Percentiles rank a stretch among this genome's conserved stretches.
phyloP scores from a whole-genome alignment of 2,113 vertebrate species.

The Xiphophorus couchianus region DNA sequence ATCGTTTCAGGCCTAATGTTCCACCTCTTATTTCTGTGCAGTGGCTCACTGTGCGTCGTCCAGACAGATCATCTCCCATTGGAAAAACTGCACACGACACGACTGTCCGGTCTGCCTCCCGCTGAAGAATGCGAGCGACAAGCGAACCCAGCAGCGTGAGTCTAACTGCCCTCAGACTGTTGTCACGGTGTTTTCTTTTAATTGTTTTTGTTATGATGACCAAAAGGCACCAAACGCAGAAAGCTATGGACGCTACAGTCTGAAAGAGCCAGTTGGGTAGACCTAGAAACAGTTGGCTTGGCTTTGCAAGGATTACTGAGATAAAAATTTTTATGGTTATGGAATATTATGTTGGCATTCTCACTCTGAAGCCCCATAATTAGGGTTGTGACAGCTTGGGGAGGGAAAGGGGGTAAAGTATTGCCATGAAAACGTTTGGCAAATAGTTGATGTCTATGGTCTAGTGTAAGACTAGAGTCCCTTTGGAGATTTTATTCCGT shows the following conservation, averaged over 20 bases:
- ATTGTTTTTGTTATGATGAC: neutral
- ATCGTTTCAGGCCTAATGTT: too few species aligned
- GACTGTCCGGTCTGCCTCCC: constrained; percentile 83
- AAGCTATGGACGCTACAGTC: neutral
- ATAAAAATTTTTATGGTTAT: neutral
- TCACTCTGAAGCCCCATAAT: neutral
- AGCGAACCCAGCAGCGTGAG: constrained; percentile 82
- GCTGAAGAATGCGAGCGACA: constrained; percentile 82
- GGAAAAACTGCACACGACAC: constrained; percentile 84
- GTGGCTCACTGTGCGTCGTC: constrained; percentile 99
- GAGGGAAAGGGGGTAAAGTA: neutral
- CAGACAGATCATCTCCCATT: constrained; percentile 98
- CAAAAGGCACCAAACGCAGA: neutral
- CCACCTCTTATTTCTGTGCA: constrained; percentile 58
- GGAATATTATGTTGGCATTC: neutral
- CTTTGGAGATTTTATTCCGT: constrained; percentile 55
- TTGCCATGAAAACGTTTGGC: constrained; percentile 4
- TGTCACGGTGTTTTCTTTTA: neutral
- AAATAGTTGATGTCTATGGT: constrained; percentile 4
- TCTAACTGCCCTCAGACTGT: constrained; percentile 2
- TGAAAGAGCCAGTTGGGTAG: neutral
- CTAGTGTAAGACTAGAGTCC: constrained; percentile 22
- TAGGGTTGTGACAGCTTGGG: neutral
- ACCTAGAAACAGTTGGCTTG: neutral
- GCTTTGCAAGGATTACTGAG: neutral